These are phyloP conservation scores for Acrossocheilus fasciatus DNA, from an alignment of 2,797 vertebrate genomes.

Conservation along the genomic window DNA sequence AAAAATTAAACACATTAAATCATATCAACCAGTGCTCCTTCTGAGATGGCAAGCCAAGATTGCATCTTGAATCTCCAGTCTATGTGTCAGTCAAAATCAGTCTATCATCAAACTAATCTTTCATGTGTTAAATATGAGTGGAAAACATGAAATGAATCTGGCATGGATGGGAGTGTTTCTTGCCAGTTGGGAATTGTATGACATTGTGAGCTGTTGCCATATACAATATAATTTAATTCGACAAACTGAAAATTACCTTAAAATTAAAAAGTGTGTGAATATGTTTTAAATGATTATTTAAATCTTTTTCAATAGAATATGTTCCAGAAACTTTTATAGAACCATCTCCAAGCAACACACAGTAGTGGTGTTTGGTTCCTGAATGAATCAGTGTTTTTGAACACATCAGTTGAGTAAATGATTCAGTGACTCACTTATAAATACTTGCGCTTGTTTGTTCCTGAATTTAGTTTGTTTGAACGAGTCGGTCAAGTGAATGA, in stretches of 20 bases:
- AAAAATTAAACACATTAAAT: slow-evolving; percentile 37
- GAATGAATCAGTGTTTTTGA: background rate
- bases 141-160: background rate
- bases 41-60: background rate
- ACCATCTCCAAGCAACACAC: background rate
- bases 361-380: background rate
- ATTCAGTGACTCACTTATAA: background rate
- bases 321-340: background rate
- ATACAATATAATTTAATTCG: background rate
- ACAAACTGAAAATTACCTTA: background rate
- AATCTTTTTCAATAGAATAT: background rate
- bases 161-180: background rate
- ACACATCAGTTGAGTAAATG: background rate
- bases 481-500: background rate
- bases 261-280: background rate
- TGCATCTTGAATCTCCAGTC: slow-evolving; percentile 10
- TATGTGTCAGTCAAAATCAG: slow-evolving; percentile 25
- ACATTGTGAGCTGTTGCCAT: background rate
- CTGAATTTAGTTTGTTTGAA: background rate
- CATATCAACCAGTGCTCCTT: slow-evolving; percentile 19
- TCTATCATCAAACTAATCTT: slow-evolving; percentile 17
- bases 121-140: background rate
- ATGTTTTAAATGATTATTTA: background rate
- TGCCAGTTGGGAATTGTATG: background rate
- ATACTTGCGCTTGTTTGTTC: background rate